Base-by-base conservation (phyloP, 2,797 vertebrate genomes). In the Lagocephalus sceleratus region DNA sequence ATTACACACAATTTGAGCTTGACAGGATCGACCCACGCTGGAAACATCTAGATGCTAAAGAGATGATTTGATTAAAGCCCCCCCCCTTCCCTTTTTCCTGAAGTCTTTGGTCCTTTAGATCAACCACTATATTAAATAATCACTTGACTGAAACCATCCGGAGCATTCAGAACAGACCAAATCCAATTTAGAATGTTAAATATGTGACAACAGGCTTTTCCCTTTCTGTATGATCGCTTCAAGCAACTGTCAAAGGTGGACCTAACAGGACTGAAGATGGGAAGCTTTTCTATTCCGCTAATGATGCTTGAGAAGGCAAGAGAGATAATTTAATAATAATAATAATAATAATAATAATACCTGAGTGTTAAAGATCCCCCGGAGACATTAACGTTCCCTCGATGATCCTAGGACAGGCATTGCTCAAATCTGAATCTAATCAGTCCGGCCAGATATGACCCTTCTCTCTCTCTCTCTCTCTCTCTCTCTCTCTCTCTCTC, bases 351-450 rank as follows among this genome's bases (percentile, higher is more conserved):
- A 9, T 70, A 51, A 6, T 11, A 11, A 6, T 87, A 88, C 82
- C 86, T 82, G 75, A 45, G 63, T 42, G 25, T 73, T 38, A 71
- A 47, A 68, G 52, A 57, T 81, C 56, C 70, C 65, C 67, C 63
- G 41, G 3, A 75, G 60, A 57, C 63, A 40, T 70, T 71, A 60
- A 54, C 58, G 60, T 65, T 73, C 74, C 71, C 59, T 73, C 60
- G 67, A 35, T 49, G 59, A 76, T 72, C 35, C 32, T 20, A 26
- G 10, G 38, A 41, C 35, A 25, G 21, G 29, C 50, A 29, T 29
- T 29, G 29, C 58, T 65, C 69, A 70, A 75, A 56, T 54, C 63
- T 14, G 21, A 60, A 62, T 35, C 40, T 64, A 67, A 72, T 75
- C 63, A 70, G 52, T 53, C 71, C 70, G 59, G 48, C 53, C 56